A percentile compares a stretch with the other conserved stretches of the same genome.
Evolutionary conservation across 2,797 vertebrate genomes (phyloP).

Genomic region (Jordanella pulchra): DNA sequence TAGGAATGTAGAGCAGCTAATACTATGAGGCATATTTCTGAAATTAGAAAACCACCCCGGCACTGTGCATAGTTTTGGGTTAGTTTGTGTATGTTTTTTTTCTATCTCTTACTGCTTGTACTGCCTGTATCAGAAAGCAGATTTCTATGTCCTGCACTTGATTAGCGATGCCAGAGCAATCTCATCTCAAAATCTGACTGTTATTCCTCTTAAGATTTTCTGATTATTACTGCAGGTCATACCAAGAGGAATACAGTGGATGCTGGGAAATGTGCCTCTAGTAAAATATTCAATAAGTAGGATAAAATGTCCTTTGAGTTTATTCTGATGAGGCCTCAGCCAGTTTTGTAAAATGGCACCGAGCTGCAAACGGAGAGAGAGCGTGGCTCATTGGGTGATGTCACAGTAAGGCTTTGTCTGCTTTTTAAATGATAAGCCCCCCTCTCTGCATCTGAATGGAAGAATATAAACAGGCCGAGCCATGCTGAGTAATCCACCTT

Average conservation of each 20-base stretch:
- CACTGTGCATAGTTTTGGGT: neutral
- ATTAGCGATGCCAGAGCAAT: conserved; percentile 3
- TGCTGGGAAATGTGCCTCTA: conserved; percentile 34
- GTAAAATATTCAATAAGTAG: conserved; percentile 33
- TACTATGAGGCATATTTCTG: conserved; percentile 8
- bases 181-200: conserved; percentile 19
- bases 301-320: conserved; percentile 33
- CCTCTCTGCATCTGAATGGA: conserved; percentile 6
- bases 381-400: conserved; percentile 19
- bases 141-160: conserved; percentile 20
- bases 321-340: neutral
- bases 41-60: conserved; percentile 21
- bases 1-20: conserved; percentile 29
- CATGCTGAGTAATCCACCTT: conserved; percentile 20
- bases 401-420: conserved; percentile 17
- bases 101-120: conserved; percentile 5
- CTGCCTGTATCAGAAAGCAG: conserved; percentile 8
- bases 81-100: conserved; percentile 17
- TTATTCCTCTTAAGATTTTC: conserved; percentile 26
- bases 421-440: conserved; percentile 35
- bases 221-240: neutral
- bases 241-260: conserved; percentile 30
- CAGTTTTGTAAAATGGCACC: conserved; percentile 18
- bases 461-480: conserved; percentile 19
- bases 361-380: conserved; percentile 35